Evolutionary conservation across 2,113 vertebrate species (phyloP).

Genomic region (Aspidoscelis tigris): DNA sequence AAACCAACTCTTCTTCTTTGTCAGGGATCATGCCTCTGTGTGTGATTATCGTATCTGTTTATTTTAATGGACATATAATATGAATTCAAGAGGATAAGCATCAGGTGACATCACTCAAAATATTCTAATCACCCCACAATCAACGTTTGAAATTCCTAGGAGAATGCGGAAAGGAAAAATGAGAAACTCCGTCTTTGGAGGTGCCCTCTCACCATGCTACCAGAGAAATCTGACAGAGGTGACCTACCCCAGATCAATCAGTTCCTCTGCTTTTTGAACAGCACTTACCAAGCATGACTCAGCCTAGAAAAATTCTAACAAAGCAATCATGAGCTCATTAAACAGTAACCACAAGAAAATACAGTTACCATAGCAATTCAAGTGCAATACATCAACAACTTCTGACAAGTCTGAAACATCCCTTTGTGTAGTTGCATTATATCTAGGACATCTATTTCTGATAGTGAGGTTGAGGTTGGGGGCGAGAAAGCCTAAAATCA

Average conservation of each 20-base stretch:
- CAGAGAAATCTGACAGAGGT: slow-evolving; percentile 47
- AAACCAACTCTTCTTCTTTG: background rate
- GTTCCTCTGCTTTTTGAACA: slow-evolving; percentile 52
- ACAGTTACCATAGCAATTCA: slow-evolving; percentile 58
- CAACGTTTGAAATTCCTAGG: background rate
- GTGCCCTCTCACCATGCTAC: slow-evolving; percentile 45
- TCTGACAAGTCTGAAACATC: slow-evolving; percentile 36
- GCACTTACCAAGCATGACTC: slow-evolving; percentile 58
- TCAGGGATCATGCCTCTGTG: background rate
- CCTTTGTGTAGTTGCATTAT: background rate
- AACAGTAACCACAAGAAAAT: slow-evolving; percentile 44
- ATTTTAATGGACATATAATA: background rate
- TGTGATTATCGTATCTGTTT: background rate
- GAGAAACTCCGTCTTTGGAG: background rate
- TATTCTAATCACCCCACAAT: background rate
- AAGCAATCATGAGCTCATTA: slow-evolving; percentile 67
- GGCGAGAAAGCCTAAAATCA: background rate
- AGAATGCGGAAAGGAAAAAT: background rate
- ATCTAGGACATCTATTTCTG: background rate
- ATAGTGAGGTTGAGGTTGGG: background rate
- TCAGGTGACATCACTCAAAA: background rate
- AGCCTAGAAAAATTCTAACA: slow-evolving; percentile 63
- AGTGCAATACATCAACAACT: slow-evolving; percentile 36
- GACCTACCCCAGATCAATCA: slow-evolving; percentile 59
- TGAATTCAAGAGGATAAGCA: background rate